A percentile compares a stretch with the other conserved stretches of the same genome.
Evolutionary conservation across 1,140 invertebrate species (phyloP).

Genomic region (Rhyzopertha dominica): DNA sequence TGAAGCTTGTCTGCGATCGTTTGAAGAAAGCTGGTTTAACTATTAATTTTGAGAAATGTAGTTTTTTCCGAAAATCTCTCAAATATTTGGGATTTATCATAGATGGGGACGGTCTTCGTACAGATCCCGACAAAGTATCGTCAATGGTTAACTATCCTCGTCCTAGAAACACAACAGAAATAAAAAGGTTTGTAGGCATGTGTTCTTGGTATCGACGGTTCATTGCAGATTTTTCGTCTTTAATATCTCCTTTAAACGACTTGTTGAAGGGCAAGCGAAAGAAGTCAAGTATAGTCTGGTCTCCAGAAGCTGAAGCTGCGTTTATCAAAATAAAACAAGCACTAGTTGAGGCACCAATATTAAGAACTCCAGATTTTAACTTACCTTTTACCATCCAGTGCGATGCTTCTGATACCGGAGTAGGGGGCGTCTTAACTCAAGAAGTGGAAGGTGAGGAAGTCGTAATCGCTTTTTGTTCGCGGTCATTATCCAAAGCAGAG

Average conservation of each 20-base stretch:
- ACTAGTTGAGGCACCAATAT: slow-evolving; percentile 24
- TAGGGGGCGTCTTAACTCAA: slow-evolving; percentile 29
- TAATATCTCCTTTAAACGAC: slow-evolving; percentile 35
- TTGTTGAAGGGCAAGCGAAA: slow-evolving; percentile 21
- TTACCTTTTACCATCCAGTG: slow-evolving; percentile 20
- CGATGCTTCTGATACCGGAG: slow-evolving; percentile 32
- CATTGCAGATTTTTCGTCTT: slow-evolving; percentile 27
- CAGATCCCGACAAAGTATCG: slow-evolving; percentile 23
- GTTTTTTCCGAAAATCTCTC: slow-evolving; percentile 33
- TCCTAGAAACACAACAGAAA: slow-evolving; percentile 31
- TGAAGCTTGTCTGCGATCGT: slow-evolving; percentile 21
- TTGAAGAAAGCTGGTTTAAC: slow-evolving; percentile 25
- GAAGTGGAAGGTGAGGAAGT: slow-evolving; percentile 32
- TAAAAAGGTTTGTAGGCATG: slow-evolving; percentile 26
- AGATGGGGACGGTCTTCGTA: slow-evolving; percentile 7
- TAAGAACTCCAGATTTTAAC: slow-evolving; percentile 29
- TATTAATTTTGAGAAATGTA: slow-evolving; percentile 36
- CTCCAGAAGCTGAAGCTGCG: slow-evolving; percentile 6
- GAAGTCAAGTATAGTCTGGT: slow-evolving; percentile 24
- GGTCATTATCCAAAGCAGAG: slow-evolving; percentile 36
- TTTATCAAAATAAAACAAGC: slow-evolving; percentile 16
- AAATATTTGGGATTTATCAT: slow-evolving; percentile 42
- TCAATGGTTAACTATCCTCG: slow-evolving; percentile 27
- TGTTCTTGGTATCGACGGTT: slow-evolving; percentile 16
- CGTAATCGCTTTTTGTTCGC: slow-evolving; percentile 47